Base-by-base conservation (phyloP, 2,113 vertebrate species). In the Cebidichthys violaceus region DNA sequence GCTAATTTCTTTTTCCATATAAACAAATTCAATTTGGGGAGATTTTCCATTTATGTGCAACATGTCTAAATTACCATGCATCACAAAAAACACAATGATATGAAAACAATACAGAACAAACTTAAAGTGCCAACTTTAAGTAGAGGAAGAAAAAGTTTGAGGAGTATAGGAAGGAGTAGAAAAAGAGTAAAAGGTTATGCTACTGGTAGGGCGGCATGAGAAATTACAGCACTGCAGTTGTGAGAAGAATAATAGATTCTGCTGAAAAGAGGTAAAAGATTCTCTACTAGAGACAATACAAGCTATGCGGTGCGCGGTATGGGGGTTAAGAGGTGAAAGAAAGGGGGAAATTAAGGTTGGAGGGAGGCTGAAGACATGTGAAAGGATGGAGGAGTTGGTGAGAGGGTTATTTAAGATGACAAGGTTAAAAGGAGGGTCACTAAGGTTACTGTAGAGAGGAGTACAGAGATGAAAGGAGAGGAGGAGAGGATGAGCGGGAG, bases 371-470 rank as follows among this genome's bases (percentile, higher is more conserved):
- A 67, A 29, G 18, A 57, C 61, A 59, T 17, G 43, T 14, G 43
- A 43, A 45, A 64, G 9, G 52, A 50, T 66, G 64, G 55, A 79
- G 64, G 65, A n/a, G 79, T 54, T 14, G 71, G 62, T 62, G 60
- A n/a, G 50, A 71, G 59, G 72, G 86, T 72, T 85, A 88, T 83
- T 87, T 86, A 83, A 82, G 81, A 87, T 79, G 86, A 88, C 80
- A 82, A 74, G 88, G 85, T 88, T 90, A 89, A 82, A 89, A 81
- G 73, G 68, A 75, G 66, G 77, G 76, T 86, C 77, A 64, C 60
- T 20, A 11, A 55, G 77, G 87, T 88, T 57, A 76, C 71, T 55
- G 70, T 29, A n/a, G 55, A 79, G 83, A 85, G 29, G 71, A 45
- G 65, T 1, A 9, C 1, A 35, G 52, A 73, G 69, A 70, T 62